Base-by-base conservation (phyloP, 23 tunicate species). In the Clavelina lepadiformis region DNA sequence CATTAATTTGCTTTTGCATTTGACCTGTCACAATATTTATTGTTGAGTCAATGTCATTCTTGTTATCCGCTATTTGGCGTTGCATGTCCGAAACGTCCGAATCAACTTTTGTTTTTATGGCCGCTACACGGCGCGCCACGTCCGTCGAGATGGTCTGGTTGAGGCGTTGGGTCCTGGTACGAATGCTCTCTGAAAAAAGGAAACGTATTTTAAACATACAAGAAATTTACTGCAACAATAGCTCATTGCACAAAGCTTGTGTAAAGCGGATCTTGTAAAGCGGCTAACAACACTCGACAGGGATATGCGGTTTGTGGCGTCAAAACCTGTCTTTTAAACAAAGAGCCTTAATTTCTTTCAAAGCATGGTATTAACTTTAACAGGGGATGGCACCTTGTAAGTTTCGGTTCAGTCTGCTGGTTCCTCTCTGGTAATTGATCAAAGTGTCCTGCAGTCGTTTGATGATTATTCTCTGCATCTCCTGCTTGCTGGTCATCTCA, bases 381-480 rank as follows among this genome's bases (percentile, higher is more conserved):
- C 35, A 25, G 15, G 18, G 13, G 6, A 5, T 35, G 28, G 13
- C 4, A 63, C 72, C 72, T 46, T 45, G 57, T 3, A 66, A 19
- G 41, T 58, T 45, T 31, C 46, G 18, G 58, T 28, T 76, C 53
- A 65, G 13, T n/a, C 51, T 34, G 28, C 46, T 33, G 5, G 63
- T 25, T 37, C 53, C 35, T 1, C 66, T 32, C 52, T 55, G 65
- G 6, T 65, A 58, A 45, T 38, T 51, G 8, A 35, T 6, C 19
- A 65, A 35, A 36, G 59, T 51, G 38, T 56, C 37, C 56, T 76
- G 82, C 46, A 76, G 32, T 0, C 73, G 56, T 30, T 49, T 44
- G 56, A 76, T 38, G 56, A 76, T 22, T 25, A 76, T 7, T 1
- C 82, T 56, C 28, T 76, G 82, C 32, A 54, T 47, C 34, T 76